Evolutionary conservation across 2,113 vertebrate species (phyloP).

Genomic region (Caloenas nicobarica): DNA sequence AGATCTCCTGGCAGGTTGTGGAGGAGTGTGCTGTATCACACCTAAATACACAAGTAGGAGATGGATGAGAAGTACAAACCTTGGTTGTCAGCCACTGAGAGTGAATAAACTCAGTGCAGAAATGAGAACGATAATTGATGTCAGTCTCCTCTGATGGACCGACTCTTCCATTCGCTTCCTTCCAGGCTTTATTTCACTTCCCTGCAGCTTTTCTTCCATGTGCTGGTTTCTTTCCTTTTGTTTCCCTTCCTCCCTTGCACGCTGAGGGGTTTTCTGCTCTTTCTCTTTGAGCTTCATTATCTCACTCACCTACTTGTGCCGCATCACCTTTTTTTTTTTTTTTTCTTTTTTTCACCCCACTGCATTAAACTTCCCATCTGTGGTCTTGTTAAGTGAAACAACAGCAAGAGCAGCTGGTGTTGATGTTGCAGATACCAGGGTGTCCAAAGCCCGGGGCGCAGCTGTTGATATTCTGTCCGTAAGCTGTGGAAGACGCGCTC

Average conservation of each 20-base stretch:
- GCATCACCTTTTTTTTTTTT: background rate
- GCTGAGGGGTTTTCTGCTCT: background rate
- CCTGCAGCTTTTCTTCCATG: background rate
- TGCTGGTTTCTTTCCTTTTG: background rate
- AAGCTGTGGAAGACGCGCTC: background rate
- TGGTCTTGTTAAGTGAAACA: background rate
- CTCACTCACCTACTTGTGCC: background rate
- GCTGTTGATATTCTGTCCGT: background rate
- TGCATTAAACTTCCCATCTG: background rate
- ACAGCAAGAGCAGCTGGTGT: background rate
- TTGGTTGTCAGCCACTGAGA: background rate
- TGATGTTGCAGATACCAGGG: background rate
- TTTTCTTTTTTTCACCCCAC: background rate
- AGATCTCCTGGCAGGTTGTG: background rate
- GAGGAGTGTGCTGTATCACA: background rate
- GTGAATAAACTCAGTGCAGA: background rate
- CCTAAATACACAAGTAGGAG: background rate
- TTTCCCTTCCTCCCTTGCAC: background rate
- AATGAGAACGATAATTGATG: background rate
- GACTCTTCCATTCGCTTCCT: background rate
- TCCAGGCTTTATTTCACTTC: background rate
- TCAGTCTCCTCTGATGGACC: background rate
- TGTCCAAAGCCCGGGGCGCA: background rate
- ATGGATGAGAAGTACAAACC: background rate
- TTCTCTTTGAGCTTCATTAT: background rate